Percentiles rank a stretch among this genome's conserved stretches.
Evolutionary conservation across 2,888 invertebrate species (phyloP).

Genomic region (Calameuta pallipes): DNA sequence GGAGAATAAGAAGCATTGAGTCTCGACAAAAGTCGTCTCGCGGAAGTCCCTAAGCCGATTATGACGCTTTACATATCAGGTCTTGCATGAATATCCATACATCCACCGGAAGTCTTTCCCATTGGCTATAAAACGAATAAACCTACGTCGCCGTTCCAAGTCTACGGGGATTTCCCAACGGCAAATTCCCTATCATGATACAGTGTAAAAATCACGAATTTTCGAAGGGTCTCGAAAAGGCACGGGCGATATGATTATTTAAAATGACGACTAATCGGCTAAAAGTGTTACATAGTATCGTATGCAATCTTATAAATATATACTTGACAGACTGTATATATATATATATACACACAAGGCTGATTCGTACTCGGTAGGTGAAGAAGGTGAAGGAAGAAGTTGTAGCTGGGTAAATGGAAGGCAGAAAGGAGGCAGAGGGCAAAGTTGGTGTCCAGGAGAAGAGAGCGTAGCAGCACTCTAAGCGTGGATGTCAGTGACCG

Average conservation of each 20-base stretch:
- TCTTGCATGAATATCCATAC: conserved; percentile 20
- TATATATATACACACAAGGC: background rate
- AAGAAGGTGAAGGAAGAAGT: background rate
- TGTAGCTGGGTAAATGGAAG: conserved; percentile 15
- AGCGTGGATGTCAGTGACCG: conserved; percentile 62
- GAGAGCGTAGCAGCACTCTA: conserved; percentile 40
- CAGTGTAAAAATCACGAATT: too few relatives aligned
- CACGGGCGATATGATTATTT: background rate
- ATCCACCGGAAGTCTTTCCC: background rate
- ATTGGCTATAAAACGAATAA: background rate
- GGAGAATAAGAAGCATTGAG: background rate
- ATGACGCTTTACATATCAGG: conserved; percentile 27
- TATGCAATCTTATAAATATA: too few relatives aligned
- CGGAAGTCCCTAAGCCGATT: conserved; percentile 34
- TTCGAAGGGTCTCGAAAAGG: background rate
- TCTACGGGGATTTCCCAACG: background rate
- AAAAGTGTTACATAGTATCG: background rate
- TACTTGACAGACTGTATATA: too few relatives aligned
- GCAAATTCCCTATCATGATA: too few relatives aligned
- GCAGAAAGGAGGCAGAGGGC: conserved; percentile 36
- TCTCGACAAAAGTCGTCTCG: background rate
- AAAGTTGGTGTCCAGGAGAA: conserved; percentile 38
- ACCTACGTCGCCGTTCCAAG: background rate
- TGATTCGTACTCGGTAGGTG: background rate
- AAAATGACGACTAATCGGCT: background rate